Conservation (phyloP, 2,113 vertebrate species). For the Bungarus multicinctus region DNA sequence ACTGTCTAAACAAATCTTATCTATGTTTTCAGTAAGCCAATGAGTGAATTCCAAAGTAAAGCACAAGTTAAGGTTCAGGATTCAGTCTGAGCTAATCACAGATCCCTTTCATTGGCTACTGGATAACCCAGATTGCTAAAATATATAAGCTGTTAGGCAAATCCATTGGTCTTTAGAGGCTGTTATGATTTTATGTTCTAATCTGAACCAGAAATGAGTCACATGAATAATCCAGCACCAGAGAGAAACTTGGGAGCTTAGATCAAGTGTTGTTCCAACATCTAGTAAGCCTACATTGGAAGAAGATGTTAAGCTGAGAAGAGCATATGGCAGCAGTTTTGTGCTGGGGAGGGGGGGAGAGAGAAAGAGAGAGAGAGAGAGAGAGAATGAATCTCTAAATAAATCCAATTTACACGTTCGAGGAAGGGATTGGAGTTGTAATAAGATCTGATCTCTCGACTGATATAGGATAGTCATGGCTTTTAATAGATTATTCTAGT, state of each 20-base stretch:
- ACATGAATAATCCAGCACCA: background rate
- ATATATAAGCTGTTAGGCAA: background rate
- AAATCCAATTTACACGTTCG: conserved; percentile 61
- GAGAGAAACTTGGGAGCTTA: background rate
- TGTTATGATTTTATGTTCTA: background rate
- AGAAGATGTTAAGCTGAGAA: conserved; percentile 8
- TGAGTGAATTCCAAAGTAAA: background rate
- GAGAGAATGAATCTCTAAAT: conserved; percentile 23
- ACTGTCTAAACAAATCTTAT: background rate
- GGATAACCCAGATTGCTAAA: background rate
- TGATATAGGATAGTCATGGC: conserved; percentile 54
- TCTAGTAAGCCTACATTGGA: background rate
- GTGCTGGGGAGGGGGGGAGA: conserved; percentile 1
- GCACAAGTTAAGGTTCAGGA: background rate
- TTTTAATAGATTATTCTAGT: conserved; percentile 63
- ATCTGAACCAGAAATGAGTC: background rate
- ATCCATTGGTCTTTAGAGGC: background rate
- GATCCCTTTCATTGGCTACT: background rate
- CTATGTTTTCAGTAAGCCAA: background rate
- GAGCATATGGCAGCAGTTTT: conserved; percentile 1
- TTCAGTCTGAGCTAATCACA: background rate
- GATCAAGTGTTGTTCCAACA: background rate
- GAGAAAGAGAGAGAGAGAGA: background rate
- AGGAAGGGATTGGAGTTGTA: conserved; percentile 52
- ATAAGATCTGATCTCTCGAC: conserved; percentile 60